Evolutionary conservation across 2,797 vertebrate species (phyloP).

Genomic region (Potorous gilbertii): DNA sequence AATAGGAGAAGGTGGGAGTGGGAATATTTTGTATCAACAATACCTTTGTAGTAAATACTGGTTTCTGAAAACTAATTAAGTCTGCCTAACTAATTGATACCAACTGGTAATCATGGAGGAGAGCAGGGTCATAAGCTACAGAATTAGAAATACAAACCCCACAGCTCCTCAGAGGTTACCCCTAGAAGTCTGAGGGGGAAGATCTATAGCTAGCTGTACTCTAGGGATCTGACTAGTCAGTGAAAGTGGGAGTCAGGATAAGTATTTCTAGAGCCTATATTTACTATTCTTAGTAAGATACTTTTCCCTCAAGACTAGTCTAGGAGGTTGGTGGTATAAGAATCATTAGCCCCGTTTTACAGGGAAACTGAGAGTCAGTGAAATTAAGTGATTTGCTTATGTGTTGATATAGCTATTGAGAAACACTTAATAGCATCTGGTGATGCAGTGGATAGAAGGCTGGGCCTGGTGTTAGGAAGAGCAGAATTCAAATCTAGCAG

Average conservation of each 20-base stretch:
- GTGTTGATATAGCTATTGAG: neutral
- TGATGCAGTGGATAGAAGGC: neutral
- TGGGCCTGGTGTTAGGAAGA: neutral
- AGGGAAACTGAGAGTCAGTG: neutral
- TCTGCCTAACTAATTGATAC: neutral
- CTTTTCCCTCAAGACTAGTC: neutral
- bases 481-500: neutral
- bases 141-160: too few species aligned
- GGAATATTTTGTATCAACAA: neutral
- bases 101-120: neutral
- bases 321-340: neutral
- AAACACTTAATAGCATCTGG: neutral
- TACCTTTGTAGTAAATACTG: neutral
- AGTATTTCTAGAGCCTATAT: neutral
- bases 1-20: neutral
- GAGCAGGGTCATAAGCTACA: neutral
- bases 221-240: neutral
- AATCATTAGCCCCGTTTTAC: neutral
- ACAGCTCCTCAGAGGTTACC: too few species aligned
- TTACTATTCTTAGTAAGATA: neutral
- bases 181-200: neutral
- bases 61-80: neutral
- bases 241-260: neutral
- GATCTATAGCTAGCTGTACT: neutral
- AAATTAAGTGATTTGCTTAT: neutral